Conservation (phyloP, 1,140 invertebrate species). For the Nylanderia fulva region DNA sequence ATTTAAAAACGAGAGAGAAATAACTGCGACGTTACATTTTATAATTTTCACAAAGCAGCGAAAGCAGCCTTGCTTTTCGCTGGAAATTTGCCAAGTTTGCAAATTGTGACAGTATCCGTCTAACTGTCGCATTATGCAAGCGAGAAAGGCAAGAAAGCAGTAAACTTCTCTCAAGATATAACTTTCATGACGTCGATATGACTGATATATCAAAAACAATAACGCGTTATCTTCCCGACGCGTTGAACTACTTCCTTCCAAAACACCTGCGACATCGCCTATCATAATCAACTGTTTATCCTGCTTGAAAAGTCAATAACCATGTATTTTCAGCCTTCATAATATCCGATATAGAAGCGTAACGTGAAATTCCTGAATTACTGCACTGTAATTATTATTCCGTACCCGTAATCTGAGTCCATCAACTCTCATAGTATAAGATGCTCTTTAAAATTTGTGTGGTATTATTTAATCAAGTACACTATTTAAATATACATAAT, state of each 20-base stretch:
- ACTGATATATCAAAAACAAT: constrained; percentile 10
- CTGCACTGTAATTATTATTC: neutral
- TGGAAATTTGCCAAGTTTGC: constrained; percentile 11
- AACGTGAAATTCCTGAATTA: neutral
- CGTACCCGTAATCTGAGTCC: neutral
- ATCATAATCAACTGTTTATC: constrained; percentile 27
- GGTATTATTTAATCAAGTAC: neutral
- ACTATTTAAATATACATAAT: neutral
- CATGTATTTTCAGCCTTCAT: neutral
- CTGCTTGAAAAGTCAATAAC: constrained; percentile 25
- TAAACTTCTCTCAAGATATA: constrained; percentile 17
- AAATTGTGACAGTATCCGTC: neutral
- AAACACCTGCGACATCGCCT: constrained; percentile 7
- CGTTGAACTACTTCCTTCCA: neutral
- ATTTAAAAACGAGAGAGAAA: neutral
- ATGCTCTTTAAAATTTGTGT: neutral
- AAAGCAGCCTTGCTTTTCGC: neutral
- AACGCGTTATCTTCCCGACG: neutral
- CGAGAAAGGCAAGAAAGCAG: neutral
- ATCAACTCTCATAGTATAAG: neutral
- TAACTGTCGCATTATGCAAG: constrained; percentile 7
- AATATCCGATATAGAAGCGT: neutral
- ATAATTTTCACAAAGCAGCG: neutral
- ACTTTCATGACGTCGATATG: neutral
- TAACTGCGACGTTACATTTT: neutral